Conservation (phyloP, 2,113 vertebrate genomes). For the Neofelis nebulosa region DNA sequence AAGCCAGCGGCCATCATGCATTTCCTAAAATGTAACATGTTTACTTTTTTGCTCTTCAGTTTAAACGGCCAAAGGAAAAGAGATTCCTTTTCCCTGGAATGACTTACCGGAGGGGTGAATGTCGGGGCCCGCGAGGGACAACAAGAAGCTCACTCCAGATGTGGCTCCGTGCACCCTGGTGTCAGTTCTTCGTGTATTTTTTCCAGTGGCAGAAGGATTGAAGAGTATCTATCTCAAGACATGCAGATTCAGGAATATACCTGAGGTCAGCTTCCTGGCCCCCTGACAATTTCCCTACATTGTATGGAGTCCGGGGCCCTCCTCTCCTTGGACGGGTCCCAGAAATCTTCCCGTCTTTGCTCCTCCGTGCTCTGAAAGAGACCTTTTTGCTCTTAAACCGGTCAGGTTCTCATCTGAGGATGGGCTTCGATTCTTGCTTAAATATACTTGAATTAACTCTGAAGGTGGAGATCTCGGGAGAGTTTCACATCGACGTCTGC, state of each 20-base stretch:
- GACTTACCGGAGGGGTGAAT: neutral
- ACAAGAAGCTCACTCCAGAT: accelerated
- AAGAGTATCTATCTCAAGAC: neutral
- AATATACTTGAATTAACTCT: neutral
- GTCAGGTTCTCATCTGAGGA: neutral
- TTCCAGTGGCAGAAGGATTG: neutral
- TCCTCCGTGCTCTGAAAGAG: neutral
- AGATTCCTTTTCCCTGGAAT: neutral
- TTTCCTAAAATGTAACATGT: neutral
- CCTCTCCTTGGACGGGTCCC: neutral
- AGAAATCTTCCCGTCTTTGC: neutral
- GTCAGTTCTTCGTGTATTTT: accelerated
- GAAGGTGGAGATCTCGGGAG: too few species aligned
- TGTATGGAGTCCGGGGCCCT: neutral
- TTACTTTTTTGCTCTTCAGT: neutral
- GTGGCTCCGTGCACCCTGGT: accelerated
- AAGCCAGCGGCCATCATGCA: neutral
- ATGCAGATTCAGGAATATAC: neutral
- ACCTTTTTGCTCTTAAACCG: neutral
- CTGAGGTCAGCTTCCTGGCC: neutral
- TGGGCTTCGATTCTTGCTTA: neutral
- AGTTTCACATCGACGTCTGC: too few species aligned
- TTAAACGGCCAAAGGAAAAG: neutral
- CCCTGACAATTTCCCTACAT: neutral
- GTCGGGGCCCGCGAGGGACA: accelerated